These are phyloP conservation scores for Neomicropteryx cornuta DNA, from an alignment of 1,140 invertebrate species.

Conservation along the genomic window DNA sequence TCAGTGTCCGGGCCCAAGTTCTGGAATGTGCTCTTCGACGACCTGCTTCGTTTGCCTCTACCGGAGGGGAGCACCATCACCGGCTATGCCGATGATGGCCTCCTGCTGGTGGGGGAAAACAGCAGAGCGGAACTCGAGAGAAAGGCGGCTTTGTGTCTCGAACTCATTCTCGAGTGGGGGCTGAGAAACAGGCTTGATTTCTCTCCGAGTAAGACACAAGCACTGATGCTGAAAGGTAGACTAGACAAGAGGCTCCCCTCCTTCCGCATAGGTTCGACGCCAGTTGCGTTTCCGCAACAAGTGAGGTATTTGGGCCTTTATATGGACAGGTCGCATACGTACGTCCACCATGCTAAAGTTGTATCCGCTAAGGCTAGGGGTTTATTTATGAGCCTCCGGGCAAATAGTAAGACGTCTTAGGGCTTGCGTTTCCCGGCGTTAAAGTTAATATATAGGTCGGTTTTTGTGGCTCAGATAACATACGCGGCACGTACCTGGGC, in stretches of 20 bases:
- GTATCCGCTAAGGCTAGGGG: conserved; percentile 7
- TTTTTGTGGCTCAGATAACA: conserved; percentile 13
- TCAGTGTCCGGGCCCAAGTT: conserved; percentile 28
- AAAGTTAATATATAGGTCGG: conserved; percentile 14
- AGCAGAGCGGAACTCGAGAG: conserved; percentile 16
- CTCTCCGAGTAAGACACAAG: conserved; percentile 10
- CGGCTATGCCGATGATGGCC: conserved; percentile 28
- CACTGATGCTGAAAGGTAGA: conserved; percentile 14
- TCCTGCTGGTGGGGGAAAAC: conserved; percentile 17
- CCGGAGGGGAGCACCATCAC: conserved; percentile 10
- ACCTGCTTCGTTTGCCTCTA: conserved; percentile 17
- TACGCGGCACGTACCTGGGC: conserved; percentile 20
- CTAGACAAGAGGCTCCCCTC: conserved; percentile 13
- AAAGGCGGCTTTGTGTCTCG: conserved; percentile 5
- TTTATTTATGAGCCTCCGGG: conserved; percentile 7
- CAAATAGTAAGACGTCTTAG: conserved; percentile 13
- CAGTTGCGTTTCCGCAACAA: too few species aligned
- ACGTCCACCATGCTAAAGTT: conserved; percentile 2
- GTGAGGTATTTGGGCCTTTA: conserved; percentile 3
- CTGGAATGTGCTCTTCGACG: conserved; percentile 33
- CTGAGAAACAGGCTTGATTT: conserved; percentile 10
- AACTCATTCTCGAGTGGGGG: conserved; percentile 15
- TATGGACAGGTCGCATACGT: conserved; percentile 6
- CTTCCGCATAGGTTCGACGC: conserved; percentile 7
- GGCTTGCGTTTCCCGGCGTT: conserved; percentile 12